Evolutionary conservation across 2,888 invertebrate species (phyloP), one percentile per base, ranked within the genome.

Genomic region (Chloromyia formosa): DNA sequence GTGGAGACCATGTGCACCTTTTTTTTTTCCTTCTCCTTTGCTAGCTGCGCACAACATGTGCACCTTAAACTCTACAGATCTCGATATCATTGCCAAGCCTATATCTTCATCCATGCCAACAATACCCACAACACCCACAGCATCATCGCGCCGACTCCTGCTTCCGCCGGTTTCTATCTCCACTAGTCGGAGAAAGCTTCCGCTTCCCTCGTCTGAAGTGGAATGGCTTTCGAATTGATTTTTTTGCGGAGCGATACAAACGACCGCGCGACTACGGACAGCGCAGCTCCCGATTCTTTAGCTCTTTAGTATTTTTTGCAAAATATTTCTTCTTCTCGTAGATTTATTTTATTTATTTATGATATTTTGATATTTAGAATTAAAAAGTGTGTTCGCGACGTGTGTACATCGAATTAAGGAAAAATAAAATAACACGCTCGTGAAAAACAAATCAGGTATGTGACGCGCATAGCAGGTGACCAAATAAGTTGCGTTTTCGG

Each of bases 171-270:
- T 12, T n/a, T 2, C 49, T 10, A 10, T 3, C 49, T 49, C 49
- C 1, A 49, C 49, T n/a, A 49, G 49, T 49, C 49, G 49, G 49
- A n/a, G 23, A 22, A 60, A 60, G 60, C 60, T 60, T 23, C 14
- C 4, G n/a, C n/a, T 60, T 56, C 10, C 14, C 20, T 22, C 14
- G 14, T 60, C 56, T 56, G 10, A 56, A 56, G 10, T 49, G 1
- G 4, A 49, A 49, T 10, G 10, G 60, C 60, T 62, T 40, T 62
- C 9, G 23, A 64, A 66, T 66, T 45, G 66, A 66, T 66, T 66
- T 66, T 66, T 66, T 49, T 10, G 16, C 16, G 7, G 14, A n/a
- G 49, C 49, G 49, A 49, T 49, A 10, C 56, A 20, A 56, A 56
- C 56, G 66, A 66, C 23, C 35, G 20, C n/a, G 18, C 66, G 49